Percentiles rank a stretch among this genome's conserved stretches.
These are phyloP conservation scores for Atta cephalotes DNA, from an alignment of 1,140 invertebrate species.

Conservation along the genomic window DNA sequence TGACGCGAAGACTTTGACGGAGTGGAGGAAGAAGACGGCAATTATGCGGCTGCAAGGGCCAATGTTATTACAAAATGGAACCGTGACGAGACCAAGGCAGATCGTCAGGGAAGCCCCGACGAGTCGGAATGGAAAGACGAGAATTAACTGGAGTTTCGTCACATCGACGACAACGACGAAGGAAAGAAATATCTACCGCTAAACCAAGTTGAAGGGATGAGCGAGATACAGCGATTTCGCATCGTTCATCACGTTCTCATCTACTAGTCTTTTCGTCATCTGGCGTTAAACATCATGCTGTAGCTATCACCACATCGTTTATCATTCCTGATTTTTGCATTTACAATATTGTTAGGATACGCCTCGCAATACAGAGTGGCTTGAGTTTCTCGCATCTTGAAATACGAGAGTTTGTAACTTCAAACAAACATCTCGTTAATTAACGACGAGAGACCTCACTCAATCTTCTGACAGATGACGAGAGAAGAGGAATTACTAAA, in stretches of 20 bases:
- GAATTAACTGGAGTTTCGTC: conserved; percentile 46
- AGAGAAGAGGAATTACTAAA: neutral
- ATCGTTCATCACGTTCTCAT: conserved; percentile 23
- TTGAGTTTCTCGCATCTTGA: neutral
- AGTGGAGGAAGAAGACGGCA: conserved; percentile 35
- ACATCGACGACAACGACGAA: neutral
- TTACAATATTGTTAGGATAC: neutral
- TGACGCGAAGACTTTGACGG: conserved; percentile 34
- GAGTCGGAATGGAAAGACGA: conserved; percentile 36
- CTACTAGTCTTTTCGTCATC: conserved; percentile 20
- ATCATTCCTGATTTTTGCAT: neutral
- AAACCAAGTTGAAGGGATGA: neutral
- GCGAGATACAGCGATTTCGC: neutral
- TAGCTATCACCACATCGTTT: neutral
- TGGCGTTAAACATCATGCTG: conserved; percentile 1
- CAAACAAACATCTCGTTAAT: neutral
- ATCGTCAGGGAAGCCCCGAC: conserved; percentile 11
- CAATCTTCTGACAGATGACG: too few relatives aligned
- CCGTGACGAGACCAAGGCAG: conserved; percentile 24
- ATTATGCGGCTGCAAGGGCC: conserved; percentile 41
- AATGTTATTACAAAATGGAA: conserved; percentile 51
- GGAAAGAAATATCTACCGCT: neutral
- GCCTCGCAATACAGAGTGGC: too few relatives aligned
- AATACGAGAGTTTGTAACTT: neutral
- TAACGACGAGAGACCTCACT: neutral